Evolutionary conservation across 2,888 invertebrate genomes (phyloP).

Genomic region (Drosophila austrosaltans): DNA sequence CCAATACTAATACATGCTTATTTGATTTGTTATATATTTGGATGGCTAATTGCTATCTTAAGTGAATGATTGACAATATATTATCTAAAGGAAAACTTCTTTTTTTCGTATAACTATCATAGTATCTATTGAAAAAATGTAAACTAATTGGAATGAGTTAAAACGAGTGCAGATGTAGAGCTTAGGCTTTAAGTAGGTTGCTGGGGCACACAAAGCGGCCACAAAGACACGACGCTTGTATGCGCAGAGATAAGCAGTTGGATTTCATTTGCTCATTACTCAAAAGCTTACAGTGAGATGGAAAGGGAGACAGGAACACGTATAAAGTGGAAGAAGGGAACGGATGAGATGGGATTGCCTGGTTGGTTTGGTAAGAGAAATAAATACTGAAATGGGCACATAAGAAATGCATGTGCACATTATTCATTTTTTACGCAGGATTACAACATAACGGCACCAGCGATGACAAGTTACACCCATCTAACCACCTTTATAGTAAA

Average conservation of each 20-base stretch:
- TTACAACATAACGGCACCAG: conserved; percentile 58
- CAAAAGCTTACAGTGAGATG: conserved; percentile 61
- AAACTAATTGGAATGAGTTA: not conserved
- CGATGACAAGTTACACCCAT: conserved; percentile 7
- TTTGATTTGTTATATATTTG: conserved; percentile 28
- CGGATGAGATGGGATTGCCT: conserved; percentile 2
- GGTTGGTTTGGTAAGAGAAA: conserved; percentile 2
- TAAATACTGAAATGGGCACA: conserved; percentile 49
- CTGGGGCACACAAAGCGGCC: conserved; percentile 69
- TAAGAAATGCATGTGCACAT: conserved; percentile 76
- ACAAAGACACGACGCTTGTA: conserved; percentile 68
- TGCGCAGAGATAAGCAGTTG: conserved; percentile 70
- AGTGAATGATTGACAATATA: not conserved
- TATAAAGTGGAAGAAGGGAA: conserved; percentile 16
- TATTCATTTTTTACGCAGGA: conserved; percentile 76
- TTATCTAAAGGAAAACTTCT: not conserved
- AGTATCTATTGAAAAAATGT: not conserved
- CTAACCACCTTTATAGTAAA: conserved; percentile 23
- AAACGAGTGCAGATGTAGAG: conserved; percentile 37
- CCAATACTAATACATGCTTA: not conserved
- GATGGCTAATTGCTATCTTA: conserved; percentile 32
- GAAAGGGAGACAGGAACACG: conserved; percentile 17
- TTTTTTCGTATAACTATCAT: not conserved
- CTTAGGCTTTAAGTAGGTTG: conserved; percentile 60
- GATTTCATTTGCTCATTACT: conserved; percentile 78